Evolutionary conservation across 2,797 vertebrate species (phyloP).

Genomic region (Neopelma chrysocephalum): DNA sequence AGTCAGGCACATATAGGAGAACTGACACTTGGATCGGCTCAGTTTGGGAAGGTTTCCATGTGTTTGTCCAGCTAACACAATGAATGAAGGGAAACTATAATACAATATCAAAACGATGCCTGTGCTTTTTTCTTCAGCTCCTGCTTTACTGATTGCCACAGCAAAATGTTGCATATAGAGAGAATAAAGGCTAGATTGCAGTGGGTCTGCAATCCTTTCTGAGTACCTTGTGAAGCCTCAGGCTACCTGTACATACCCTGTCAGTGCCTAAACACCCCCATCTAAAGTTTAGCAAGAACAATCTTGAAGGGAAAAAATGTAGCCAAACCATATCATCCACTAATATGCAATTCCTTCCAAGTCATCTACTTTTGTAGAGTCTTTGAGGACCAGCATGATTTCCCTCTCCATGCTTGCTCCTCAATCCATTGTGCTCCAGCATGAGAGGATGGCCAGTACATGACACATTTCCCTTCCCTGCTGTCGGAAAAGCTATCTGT

Average conservation of each 20-base stretch:
- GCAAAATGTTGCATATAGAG: neutral
- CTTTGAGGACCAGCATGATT: neutral
- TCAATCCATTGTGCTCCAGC: neutral
- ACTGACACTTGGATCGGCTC: neutral
- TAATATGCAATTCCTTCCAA: neutral
- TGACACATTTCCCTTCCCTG: neutral
- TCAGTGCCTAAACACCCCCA: neutral
- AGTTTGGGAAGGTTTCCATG: neutral
- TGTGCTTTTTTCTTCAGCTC: neutral
- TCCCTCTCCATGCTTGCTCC: neutral
- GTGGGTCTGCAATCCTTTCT: neutral
- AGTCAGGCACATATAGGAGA: neutral
- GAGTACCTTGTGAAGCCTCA: neutral
- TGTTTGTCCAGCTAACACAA: neutral
- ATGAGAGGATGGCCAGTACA: neutral
- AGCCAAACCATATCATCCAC: neutral
- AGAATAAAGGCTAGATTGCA: neutral
- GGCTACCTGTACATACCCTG: neutral
- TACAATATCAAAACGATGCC: neutral
- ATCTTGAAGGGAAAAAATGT: neutral
- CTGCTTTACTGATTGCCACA: neutral
- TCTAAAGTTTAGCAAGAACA: neutral
- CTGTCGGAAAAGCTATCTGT: neutral
- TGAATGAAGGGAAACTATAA: neutral
- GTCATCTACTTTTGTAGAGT: neutral